phyloP scores from a whole-genome alignment of 2,888 invertebrate species.

The Pachymerium ferrugineum region DNA sequence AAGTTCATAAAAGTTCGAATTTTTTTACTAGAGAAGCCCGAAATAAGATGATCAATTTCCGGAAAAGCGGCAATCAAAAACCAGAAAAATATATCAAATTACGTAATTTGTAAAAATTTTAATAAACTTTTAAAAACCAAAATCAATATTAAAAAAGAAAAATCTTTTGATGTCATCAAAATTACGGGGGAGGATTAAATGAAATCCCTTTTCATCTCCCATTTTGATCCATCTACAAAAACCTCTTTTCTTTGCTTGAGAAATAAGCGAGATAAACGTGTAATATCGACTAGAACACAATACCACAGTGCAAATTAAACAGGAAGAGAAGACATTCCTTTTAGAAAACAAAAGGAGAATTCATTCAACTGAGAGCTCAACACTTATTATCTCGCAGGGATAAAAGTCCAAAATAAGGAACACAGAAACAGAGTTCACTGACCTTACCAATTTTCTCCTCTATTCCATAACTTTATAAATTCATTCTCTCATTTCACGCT shows the following conservation, averaged over 20 bases:
- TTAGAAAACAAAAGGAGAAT: neutral
- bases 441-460: neutral
- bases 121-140: neutral
- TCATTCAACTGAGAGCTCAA: neutral
- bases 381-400: neutral
- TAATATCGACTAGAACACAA: slow-evolving; percentile 1
- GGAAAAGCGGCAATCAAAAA: no score
- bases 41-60: no score
- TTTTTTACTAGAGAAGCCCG: no score
- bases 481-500: no score
- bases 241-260: neutral
- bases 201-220: neutral
- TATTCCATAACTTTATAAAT: neutral
- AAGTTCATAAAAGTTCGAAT: no score
- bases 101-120: neutral
- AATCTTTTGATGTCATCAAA: neutral
- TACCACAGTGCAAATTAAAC: neutral
- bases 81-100: neutral
- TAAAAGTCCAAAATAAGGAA: slow-evolving; percentile 10
- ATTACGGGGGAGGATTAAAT: neutral
- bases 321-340: slow-evolving; percentile 15
- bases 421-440: neutral
- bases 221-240: neutral
- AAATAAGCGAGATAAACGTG: neutral
- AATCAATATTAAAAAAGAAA: neutral